These are phyloP conservation scores for Elegia similella DNA, from an alignment of 2,888 invertebrate genomes.

Conservation along the genomic window DNA sequence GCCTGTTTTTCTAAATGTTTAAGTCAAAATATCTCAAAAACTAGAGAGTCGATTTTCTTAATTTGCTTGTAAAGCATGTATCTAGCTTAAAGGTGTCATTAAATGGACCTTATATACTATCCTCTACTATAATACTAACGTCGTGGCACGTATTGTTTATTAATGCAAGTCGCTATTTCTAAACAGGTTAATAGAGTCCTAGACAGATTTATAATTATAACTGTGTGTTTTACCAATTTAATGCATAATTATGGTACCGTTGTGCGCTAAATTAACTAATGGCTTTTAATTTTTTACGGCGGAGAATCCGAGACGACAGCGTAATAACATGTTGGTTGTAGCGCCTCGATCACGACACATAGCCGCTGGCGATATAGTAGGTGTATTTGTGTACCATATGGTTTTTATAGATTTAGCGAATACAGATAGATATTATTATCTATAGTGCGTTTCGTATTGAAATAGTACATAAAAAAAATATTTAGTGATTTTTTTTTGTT, in stretches of 20 bases:
- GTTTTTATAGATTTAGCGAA: conserved; percentile 1
- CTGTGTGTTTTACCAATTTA: conserved; percentile 13
- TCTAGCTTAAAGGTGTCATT: too few species aligned
- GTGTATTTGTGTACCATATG: conserved; percentile 3
- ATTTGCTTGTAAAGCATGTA: too few species aligned
- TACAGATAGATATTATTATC: neutral
- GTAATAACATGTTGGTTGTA: conserved; percentile 32
- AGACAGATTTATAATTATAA: conserved; percentile 4
- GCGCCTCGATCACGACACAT: conserved; percentile 12
- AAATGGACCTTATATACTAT: too few species aligned
- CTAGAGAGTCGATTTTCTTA: too few species aligned
- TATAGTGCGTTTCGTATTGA: too few species aligned
- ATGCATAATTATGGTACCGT: conserved; percentile 15
- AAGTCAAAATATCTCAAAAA: too few species aligned
- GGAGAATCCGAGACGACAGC: conserved; percentile 31
- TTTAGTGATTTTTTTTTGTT: too few species aligned
- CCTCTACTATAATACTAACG: too few species aligned
- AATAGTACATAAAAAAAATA: too few species aligned
- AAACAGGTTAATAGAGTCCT: neutral
- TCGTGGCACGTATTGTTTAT: too few species aligned
- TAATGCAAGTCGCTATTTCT: neutral
- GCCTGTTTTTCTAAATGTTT: too few species aligned
- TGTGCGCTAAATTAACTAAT: conserved; percentile 27
- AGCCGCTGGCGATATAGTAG: conserved; percentile 2
- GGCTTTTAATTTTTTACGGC: conserved; percentile 32